These are phyloP conservation scores for Nasonia oneida DNA, from an alignment of 2,888 invertebrate species.

Conservation along the genomic window DNA sequence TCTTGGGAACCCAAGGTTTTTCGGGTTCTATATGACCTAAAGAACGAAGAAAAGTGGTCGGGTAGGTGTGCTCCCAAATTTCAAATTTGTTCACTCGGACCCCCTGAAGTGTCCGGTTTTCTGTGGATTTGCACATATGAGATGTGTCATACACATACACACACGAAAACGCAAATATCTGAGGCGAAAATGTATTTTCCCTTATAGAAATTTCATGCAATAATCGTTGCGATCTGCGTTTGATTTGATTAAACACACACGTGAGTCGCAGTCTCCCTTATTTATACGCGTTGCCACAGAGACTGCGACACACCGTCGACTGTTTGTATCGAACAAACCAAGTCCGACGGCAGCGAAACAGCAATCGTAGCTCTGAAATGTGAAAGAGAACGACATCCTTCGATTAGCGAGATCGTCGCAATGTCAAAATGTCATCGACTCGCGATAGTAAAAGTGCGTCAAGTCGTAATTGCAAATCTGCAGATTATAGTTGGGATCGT, in stretches of 20 bases:
- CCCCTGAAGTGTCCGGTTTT: no score
- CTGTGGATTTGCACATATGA: no score
- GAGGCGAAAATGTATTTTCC: no score
- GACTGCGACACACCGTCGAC: background rate
- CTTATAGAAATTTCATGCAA: no score
- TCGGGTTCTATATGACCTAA: no score
- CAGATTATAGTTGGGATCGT: constrained; percentile 65
- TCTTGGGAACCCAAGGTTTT: no score
- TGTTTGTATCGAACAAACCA: constrained; percentile 53
- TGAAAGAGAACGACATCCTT: background rate
- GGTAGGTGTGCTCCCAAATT: no score
- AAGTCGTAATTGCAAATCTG: constrained; percentile 54
- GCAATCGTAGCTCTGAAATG: background rate
- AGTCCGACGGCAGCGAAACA: background rate
- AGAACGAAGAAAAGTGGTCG: no score
- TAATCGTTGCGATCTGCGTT: no score
- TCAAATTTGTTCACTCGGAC: no score
- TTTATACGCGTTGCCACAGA: constrained; percentile 49
- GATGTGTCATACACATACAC: no score
- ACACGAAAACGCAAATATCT: no score
- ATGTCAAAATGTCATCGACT: constrained; percentile 26
- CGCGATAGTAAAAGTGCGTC: constrained; percentile 23
- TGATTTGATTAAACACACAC: background rate
- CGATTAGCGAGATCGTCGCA: background rate
- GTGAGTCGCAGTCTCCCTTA: background rate